Conservation (phyloP, 2,797 vertebrate genomes). For the Neomorphus geoffroyi region DNA sequence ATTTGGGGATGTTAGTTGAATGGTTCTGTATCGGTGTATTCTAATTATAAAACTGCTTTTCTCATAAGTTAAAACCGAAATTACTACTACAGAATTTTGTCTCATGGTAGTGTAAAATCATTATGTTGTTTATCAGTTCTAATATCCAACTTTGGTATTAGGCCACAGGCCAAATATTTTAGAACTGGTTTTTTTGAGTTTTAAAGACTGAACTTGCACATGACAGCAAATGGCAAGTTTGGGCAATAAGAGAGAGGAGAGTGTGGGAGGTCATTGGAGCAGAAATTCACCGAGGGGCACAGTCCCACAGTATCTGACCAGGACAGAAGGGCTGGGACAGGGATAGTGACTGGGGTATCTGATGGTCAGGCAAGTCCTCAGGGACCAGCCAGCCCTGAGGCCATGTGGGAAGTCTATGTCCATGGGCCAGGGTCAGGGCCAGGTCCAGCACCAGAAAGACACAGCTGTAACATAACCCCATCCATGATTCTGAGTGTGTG, state of each 20-base stretch:
- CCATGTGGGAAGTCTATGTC: accelerated
- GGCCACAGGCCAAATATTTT: not conserved
- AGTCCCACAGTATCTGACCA: not conserved
- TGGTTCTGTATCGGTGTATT: constrained; percentile 6
- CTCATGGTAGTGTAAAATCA: not conserved
- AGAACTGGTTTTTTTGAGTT: not conserved
- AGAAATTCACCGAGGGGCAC: accelerated
- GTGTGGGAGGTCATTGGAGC: not conserved
- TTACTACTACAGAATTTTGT: not conserved
- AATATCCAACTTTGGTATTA: not conserved
- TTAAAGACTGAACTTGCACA: not conserved
- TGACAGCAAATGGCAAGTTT: accelerated
- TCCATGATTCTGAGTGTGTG: not conserved
- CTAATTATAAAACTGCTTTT: not conserved
- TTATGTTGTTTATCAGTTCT: not conserved
- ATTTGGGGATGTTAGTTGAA: not conserved
- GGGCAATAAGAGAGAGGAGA: not conserved
- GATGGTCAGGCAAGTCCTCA: not conserved
- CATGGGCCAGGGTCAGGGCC: accelerated
- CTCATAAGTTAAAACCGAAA: not conserved
- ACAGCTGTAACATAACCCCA: not conserved
- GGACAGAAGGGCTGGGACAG: not conserved
- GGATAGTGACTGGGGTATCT: accelerated
- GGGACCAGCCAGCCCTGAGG: not conserved
- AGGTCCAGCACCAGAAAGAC: not conserved